Conservation (phyloP, 2,797 vertebrate species). For the Phataginus tetradactyla region DNA sequence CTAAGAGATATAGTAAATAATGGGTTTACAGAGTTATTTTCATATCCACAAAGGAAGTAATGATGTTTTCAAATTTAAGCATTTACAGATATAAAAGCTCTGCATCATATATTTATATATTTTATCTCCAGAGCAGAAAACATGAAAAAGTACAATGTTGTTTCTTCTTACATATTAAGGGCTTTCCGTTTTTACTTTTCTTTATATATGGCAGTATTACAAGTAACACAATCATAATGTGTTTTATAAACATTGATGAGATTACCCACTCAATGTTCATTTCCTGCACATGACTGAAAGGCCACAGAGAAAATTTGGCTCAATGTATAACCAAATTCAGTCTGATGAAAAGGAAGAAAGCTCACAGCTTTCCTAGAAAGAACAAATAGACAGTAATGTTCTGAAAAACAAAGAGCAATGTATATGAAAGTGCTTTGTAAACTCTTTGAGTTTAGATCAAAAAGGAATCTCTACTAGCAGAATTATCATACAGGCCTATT, state of each 20-base stretch:
- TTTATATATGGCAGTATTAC: not conserved
- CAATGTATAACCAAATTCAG: constrained; percentile 30
- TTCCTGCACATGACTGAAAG: constrained; percentile 11
- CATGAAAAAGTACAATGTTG: not conserved
- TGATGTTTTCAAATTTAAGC: constrained; percentile 17
- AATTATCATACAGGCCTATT: constrained; percentile 95
- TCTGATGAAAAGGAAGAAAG: constrained; percentile 3
- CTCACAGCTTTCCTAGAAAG: not conserved
- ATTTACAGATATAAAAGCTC: not conserved
- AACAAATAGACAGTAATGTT: not conserved
- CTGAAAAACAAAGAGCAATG: not conserved
- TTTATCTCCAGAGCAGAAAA: not conserved
- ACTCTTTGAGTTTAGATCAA: not conserved
- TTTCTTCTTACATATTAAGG: not conserved
- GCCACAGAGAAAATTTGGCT: not conserved
- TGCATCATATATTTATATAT: not conserved
- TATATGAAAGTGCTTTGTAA: constrained; percentile 35
- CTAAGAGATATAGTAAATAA: not conserved
- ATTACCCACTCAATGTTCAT: not conserved
- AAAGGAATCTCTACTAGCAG: constrained; percentile 38
- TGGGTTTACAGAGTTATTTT: not conserved
- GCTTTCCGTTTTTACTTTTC: not conserved
- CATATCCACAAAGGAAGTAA: not conserved
- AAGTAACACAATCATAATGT: not conserved
- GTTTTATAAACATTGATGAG: not conserved